Base-by-base conservation (phyloP, 2,113 vertebrate species). In the Leptocoma aspasia region DNA sequence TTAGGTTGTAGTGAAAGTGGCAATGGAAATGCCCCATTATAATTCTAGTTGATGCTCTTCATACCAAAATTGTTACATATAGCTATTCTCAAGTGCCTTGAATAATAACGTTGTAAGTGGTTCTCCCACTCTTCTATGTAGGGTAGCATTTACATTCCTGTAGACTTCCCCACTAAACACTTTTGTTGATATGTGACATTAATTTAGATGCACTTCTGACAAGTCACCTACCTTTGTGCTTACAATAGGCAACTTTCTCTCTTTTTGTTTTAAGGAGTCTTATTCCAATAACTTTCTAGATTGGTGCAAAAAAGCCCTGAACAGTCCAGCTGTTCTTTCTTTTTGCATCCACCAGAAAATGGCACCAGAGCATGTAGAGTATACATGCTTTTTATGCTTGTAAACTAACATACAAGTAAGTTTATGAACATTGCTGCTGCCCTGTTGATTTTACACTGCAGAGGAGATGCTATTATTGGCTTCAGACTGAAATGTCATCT, bases 391-490 rank as follows among this genome's bases (percentile, higher is more conserved):
- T 82, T 63, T 79, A 28, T 64, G 15, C 26, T 87, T 61, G 7
- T 71, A 33, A 76, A 18, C 13, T 63, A 70, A 50, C 24, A 53
- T 31, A 33, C 7, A n/a, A 71, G 11, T 68, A 39, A 45, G 0
- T 83, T n/a, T 31, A n/a, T 1, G 26, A 88, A 63, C 2, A 19
- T 41, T 80, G 37, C 24, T 91, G 20, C 54, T 91, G 24, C 59
- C 20, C 47, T 57, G 39, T 65, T 85, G 16, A 41, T 84, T 89
- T 94, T 90, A 27, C 1, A 1, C n/a, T 80, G 41, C 54, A 66
- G 73, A 94, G n/a, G 78, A 61, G 30, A 90, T 87, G 50, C 80
- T 85, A 5, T 90, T 94, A 71, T 76, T 94, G 77, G 86, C 92
- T 91, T 54, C 50, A 65, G 35, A 76, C 44, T 87, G 33, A 91